phyloP scores from a whole-genome alignment of 2,888 invertebrate genomes.

The Stratiomys singularior region DNA sequence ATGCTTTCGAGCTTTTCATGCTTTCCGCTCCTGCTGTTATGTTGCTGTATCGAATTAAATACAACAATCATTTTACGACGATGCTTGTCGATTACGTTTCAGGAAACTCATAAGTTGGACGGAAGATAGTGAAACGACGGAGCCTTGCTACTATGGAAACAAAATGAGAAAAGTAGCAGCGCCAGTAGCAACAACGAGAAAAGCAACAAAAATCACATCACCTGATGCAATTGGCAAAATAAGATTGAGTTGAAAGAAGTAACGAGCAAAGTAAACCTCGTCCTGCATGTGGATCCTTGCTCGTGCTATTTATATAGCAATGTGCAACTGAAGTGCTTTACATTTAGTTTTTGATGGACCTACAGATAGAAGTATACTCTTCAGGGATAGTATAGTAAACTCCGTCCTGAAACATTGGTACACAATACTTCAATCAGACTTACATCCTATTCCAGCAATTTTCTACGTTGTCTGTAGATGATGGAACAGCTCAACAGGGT shows the following conservation, averaged over 20 bases:
- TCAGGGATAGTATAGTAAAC: background rate
- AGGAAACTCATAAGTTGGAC: background rate
- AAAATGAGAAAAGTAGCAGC: background rate
- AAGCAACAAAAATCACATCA: conserved; percentile 18
- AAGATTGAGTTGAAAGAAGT: background rate
- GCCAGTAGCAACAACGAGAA: background rate
- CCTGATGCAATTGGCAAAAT: conserved; percentile 12
- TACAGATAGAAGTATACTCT: background rate
- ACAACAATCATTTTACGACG: conserved; percentile 4
- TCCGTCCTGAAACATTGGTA: background rate
- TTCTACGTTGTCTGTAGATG: conserved; percentile 8
- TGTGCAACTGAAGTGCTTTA: background rate
- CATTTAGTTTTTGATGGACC: background rate
- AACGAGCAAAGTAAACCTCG: background rate
- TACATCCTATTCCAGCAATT: conserved; percentile 12
- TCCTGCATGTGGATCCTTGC: background rate
- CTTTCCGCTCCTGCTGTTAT: too few species aligned
- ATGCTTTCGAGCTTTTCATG: too few species aligned
- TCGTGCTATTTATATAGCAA: background rate
- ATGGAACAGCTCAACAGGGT: conserved; percentile 8
- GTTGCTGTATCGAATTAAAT: conserved; percentile 6
- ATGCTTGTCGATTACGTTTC: background rate
- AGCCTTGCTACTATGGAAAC: background rate
- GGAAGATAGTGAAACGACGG: background rate
- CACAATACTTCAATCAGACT: conserved; percentile 20